phyloP scores from a whole-genome alignment of 2,797 vertebrate genomes.

The Takifugu rubripes region DNA sequence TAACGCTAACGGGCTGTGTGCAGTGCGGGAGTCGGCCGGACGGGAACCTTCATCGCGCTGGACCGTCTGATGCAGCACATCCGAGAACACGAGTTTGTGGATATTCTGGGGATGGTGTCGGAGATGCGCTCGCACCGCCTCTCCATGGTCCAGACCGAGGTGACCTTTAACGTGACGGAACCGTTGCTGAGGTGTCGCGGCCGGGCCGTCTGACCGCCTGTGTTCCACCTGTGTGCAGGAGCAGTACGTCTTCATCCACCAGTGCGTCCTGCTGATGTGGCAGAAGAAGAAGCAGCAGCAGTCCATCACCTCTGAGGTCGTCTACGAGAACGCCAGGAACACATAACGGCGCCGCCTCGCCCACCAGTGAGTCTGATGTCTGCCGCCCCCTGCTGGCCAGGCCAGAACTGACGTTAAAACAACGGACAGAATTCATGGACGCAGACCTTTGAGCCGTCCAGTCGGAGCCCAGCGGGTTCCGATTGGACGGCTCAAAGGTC shows the following conservation, averaged over 20 bases:
- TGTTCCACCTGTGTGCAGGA: slow-evolving; percentile 73
- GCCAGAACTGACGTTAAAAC: too few relatives aligned
- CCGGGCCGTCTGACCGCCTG: too few relatives aligned
- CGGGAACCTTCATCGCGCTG: slow-evolving; percentile 94
- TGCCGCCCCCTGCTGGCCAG: background rate
- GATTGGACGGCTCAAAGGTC: too few relatives aligned
- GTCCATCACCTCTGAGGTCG: slow-evolving; percentile 87
- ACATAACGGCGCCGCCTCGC: slow-evolving; percentile 74
- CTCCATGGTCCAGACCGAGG: slow-evolving; percentile 98
- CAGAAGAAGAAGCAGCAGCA: slow-evolving; percentile 93
- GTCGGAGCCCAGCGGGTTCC: too few relatives aligned
- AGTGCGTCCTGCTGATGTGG: slow-evolving; percentile 95
- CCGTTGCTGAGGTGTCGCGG: too few relatives aligned
- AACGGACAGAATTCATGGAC: too few relatives aligned
- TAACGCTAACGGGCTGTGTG: background rate
- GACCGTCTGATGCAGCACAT: slow-evolving; percentile 94
- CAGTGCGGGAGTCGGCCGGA: slow-evolving; percentile 93
- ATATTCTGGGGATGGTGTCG: slow-evolving; percentile 89
- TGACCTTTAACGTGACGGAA: slow-evolving; percentile 38
- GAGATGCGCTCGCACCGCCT: slow-evolving; percentile 95
- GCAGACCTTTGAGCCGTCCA: too few relatives aligned
- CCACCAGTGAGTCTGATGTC: slow-evolving; percentile 38
- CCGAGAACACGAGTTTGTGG: slow-evolving; percentile 88
- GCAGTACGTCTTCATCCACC: slow-evolving; percentile 96
- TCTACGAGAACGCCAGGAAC: slow-evolving; percentile 95